Evolutionary conservation across 37 sponge, comb jelly and placozoan species (phyloP).

Genomic region (Chondrosia reniformis): DNA sequence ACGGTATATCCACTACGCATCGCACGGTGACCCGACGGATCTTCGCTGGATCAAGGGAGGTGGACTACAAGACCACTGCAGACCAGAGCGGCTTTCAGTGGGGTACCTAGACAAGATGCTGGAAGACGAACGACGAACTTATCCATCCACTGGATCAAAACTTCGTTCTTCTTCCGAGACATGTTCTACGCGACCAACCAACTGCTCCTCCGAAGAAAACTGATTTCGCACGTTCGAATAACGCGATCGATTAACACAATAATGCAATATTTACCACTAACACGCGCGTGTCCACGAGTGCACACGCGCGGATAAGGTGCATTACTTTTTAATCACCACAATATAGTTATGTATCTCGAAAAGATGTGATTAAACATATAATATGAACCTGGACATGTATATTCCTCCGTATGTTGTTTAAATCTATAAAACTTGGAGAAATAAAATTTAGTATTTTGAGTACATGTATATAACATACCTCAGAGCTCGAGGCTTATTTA

Average conservation of each 20-base stretch:
- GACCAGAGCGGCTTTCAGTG: not conserved
- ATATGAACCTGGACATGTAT: no score
- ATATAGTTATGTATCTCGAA: no score
- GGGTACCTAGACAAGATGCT: slow-evolving; percentile 5
- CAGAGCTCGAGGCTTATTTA: not conserved
- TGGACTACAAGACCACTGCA: not conserved
- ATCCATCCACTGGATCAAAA: not conserved
- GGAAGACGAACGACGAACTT: not conserved
- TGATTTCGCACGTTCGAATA: no score
- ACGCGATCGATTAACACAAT: no score
- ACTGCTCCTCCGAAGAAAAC: no score
- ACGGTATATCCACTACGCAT: not conserved
- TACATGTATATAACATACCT: not conserved
- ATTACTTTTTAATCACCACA: no score
- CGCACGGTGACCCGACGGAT: slow-evolving; percentile 13
- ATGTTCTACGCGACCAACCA: not conserved
- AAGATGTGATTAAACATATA: no score
- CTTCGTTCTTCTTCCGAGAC: not conserved
- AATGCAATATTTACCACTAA: no score
- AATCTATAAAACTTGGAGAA: not conserved
- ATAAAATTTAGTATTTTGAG: no score
- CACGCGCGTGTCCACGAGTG: no score
- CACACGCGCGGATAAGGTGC: no score
- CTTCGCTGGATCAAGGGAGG: slow-evolving; percentile 5
- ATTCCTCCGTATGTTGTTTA: slow-evolving; percentile 12